Evolutionary conservation across 2,888 invertebrate genomes (phyloP).

Genomic region (Tortrix viridana): DNA sequence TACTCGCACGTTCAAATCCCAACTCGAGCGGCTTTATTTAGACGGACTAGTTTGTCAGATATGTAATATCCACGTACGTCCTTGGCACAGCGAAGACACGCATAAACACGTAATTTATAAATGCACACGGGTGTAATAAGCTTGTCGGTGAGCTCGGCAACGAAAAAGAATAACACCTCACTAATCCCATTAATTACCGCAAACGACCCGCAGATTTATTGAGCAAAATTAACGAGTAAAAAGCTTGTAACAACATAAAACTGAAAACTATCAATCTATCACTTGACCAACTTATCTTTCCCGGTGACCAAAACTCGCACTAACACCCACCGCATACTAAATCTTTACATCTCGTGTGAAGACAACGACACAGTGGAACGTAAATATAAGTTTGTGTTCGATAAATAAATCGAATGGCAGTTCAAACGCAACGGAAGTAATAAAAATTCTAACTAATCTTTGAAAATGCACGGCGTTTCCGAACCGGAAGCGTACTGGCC

Average conservation of each 20-base stretch:
- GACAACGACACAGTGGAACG: slow-evolving; percentile 2
- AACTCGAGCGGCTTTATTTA: too few species aligned
- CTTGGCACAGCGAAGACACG: too few species aligned
- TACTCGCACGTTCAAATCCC: too few species aligned
- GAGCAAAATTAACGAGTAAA: slow-evolving; percentile 4
- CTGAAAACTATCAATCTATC: slow-evolving; percentile 11
- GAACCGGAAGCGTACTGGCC: slow-evolving; percentile 23
- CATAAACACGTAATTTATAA: too few species aligned
- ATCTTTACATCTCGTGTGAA: not conserved
- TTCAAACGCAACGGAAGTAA: slow-evolving; percentile 54
- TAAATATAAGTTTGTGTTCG: slow-evolving; percentile 9
- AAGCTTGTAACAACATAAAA: slow-evolving; percentile 17
- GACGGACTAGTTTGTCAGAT: too few species aligned
- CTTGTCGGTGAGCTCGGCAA: too few species aligned
- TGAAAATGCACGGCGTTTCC: slow-evolving; percentile 47
- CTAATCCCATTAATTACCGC: slow-evolving; percentile 26
- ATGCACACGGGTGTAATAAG: too few species aligned
- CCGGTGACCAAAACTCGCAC: not conserved
- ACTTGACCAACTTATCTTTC: slow-evolving; percentile 14
- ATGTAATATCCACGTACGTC: too few species aligned
- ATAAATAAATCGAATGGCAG: slow-evolving; percentile 23
- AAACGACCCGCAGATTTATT: slow-evolving; percentile 28
- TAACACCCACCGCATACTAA: not conserved
- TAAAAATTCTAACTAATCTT: slow-evolving; percentile 63
- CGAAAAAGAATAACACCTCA: not conserved